A percentile compares a stretch with the other conserved stretches of the same genome.
These are phyloP conservation scores for Xenus cinereus DNA, from an alignment of 2,113 vertebrate genomes.

Conservation along the genomic window DNA sequence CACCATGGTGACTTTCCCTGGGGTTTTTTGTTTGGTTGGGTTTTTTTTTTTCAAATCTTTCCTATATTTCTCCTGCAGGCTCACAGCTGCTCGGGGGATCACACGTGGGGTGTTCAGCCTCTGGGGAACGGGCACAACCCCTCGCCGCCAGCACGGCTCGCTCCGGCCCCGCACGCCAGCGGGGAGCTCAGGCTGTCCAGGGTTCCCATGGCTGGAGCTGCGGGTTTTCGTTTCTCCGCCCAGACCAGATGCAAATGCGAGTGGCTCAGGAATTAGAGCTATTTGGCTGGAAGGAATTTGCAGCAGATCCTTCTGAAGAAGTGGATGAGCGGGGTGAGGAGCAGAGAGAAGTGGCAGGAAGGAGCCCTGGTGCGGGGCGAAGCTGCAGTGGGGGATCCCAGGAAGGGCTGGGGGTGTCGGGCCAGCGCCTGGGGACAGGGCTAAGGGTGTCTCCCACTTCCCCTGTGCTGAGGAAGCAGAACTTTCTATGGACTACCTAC, in stretches of 20 bases:
- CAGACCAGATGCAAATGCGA: not conserved
- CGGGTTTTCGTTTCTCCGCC: not conserved
- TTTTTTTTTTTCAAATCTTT: no score
- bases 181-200: not conserved
- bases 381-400: fast-evolving
- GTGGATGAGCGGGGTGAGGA: fast-evolving
- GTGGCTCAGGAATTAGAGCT: not conserved
- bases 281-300: not conserved
- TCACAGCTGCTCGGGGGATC: fast-evolving
- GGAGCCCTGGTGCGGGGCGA: fast-evolving
- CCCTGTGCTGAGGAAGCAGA: not conserved
- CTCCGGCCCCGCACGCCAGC: not conserved
- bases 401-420: not conserved
- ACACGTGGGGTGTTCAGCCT: fast-evolving
- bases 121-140: fast-evolving
- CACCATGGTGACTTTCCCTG: fast-evolving
- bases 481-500: not conserved
- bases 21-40: not conserved
- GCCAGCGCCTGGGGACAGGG: fast-evolving
- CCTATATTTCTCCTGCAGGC: fast-evolving
- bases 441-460: not conserved
- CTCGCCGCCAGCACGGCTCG: fast-evolving
- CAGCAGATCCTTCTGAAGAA: not conserved
- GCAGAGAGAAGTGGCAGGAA: not conserved
- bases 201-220: fast-evolving